Base-by-base conservation (phyloP, 2,797 vertebrate genomes). In the Enteromius anoplus region DNA sequence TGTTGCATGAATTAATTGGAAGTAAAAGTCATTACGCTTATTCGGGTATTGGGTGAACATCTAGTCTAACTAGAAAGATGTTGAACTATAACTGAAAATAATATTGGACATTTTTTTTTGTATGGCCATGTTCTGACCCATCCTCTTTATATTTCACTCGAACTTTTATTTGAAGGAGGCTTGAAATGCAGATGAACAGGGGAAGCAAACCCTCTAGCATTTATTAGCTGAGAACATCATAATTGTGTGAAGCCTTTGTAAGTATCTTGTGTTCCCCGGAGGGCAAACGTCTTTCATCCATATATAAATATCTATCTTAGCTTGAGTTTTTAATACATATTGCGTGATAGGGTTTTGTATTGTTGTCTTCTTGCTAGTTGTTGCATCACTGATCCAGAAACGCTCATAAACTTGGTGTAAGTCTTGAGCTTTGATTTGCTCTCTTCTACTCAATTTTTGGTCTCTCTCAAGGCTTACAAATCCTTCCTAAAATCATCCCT, bases 341-440 rank as follows among this genome's bases (percentile, higher is more conserved):
- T 65, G 60, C 81, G 83, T 26, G 42, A 82, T 84, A 81, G 78
- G 75, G 83, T 87, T 81, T 89, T 77, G 68, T 70, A 49, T 84
- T 86, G 69, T 68, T 79, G 89, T 88, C 69, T 70, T 87, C 89
- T 93, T 93, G 88, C 92, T 88, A 80, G 77, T 69, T 62, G 88
- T 94, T 94, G 93, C 93, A 88, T 94, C 93, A 93, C 81, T 83
- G 76, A 85, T 55, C 45, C 85, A 49, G 80, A 81, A 62, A 81
- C 4, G 2, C 69, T 79, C 69, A 83, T 83, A 75, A 80, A 83
- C 49, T 45, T 80, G 45, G 75, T 34, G 58, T 78, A 78, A 81
- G 69, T 80, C 68, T 53, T 78, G 58, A 62, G 85, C 85, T 85
- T 71, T 76, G 75, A 85, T 87, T 78, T 87, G 23, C 75, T 84